Percentiles rank a stretch among this genome's conserved stretches.
phyloP scores from a whole-genome alignment of 1,140 invertebrate species.

The Diorhabda sublineata region DNA sequence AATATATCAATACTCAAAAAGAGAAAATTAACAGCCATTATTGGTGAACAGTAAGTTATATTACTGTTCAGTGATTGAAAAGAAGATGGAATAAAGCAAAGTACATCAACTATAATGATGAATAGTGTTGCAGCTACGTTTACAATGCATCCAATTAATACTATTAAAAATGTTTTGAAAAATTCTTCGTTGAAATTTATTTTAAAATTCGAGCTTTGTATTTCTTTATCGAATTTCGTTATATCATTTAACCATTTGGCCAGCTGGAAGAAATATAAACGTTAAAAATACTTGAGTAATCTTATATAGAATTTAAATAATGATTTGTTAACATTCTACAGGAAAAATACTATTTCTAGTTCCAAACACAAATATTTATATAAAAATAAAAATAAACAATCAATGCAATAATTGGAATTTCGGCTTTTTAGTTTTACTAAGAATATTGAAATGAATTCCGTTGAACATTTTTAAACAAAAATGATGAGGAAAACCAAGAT shows the following conservation, averaged over 20 bases:
- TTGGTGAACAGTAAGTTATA: background rate
- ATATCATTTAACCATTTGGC: background rate
- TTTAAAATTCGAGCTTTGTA: background rate
- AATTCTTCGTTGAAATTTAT: background rate
- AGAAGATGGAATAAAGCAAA: background rate
- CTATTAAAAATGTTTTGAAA: background rate
- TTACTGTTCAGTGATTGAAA: background rate
- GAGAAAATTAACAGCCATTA: background rate
- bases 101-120: background rate
- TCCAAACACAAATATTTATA: no score
- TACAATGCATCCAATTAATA: background rate
- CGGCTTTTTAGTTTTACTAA: no score
- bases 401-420: no score
- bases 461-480: no score
- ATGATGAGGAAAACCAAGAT: no score
- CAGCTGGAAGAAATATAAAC: background rate
- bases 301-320: no score
- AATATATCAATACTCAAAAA: background rate
- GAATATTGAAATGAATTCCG: no score
- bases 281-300: no score
- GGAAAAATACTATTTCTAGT: no score
- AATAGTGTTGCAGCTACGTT: background rate
- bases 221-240: background rate
- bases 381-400: no score
- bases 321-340: no score